Percentiles rank a stretch among this genome's conserved stretches.
Evolutionary conservation across 2,113 vertebrate genomes (phyloP).

Genomic region (Sinosuthora webbiana): DNA sequence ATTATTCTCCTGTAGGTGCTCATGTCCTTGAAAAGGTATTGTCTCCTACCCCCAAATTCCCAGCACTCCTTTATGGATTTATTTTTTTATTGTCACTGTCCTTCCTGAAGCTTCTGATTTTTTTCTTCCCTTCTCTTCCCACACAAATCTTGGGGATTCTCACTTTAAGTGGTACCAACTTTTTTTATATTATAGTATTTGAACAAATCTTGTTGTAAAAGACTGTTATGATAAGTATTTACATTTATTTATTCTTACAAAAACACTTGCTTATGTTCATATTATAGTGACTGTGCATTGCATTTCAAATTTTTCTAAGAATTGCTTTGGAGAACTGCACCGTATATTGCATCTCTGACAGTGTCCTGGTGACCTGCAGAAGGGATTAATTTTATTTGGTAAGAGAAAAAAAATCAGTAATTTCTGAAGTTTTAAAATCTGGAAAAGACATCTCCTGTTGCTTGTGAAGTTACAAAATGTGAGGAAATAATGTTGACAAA

Average conservation of each 20-base stretch:
- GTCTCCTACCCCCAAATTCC: not conserved
- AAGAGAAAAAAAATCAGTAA: not conserved
- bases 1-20: not conserved
- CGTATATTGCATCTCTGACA: accelerated
- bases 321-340: not conserved
- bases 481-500: not conserved
- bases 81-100: not conserved
- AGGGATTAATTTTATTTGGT: not conserved
- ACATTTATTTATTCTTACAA: not conserved
- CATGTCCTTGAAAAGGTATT: constrained; percentile 1
- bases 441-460: not conserved
- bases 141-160: not conserved
- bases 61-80: not conserved
- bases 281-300: not conserved
- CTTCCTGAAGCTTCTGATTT: not conserved
- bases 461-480: not conserved
- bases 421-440: not conserved
- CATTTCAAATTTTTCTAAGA: not conserved
- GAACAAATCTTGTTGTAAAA: not conserved
- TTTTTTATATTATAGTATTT: not conserved
- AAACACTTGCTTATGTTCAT: not conserved
- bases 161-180: not conserved
- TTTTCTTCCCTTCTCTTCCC: not conserved
- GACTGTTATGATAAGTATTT: not conserved
- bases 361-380: not conserved